Percentiles rank a stretch among this genome's conserved stretches.
Evolutionary conservation across 2,113 vertebrate species (phyloP).

Genomic region (Dunckerocampus dactyliophorus): DNA sequence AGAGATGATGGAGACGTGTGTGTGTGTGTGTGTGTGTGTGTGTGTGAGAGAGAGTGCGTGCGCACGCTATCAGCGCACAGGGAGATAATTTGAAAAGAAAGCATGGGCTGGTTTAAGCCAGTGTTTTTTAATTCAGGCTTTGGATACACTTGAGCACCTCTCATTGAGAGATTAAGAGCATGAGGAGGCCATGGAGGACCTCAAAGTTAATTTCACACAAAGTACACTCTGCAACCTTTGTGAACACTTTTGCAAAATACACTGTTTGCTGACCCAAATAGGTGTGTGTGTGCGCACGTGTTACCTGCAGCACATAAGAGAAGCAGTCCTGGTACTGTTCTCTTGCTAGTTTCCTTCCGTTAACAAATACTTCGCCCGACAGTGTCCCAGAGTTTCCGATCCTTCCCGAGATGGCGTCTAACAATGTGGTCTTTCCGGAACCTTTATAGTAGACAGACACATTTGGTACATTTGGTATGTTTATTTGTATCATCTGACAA

Average conservation of each 20-base stretch:
- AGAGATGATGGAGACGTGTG: constrained; percentile 14
- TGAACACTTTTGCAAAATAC: constrained; percentile 33
- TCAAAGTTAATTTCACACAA: constrained; percentile 60
- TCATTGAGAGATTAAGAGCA: constrained; percentile 66
- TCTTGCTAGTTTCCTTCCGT: constrained; percentile 78
- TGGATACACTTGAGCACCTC: constrained; percentile 73
- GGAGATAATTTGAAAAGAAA: constrained; percentile 63
- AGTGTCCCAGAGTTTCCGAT: constrained; percentile 73
- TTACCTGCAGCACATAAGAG: constrained; percentile 92
- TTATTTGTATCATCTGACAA: neutral
- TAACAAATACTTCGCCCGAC: constrained; percentile 82
- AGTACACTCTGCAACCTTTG: constrained; percentile 31
- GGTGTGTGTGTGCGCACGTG: neutral
- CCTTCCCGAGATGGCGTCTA: constrained; percentile 87
- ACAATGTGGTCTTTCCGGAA: constrained; percentile 90
- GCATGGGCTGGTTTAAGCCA: constrained; percentile 47
- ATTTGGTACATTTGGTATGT: too few species aligned
- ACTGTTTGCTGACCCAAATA: constrained; percentile 18
- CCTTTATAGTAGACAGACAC: constrained; percentile 64
- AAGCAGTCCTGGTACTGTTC: constrained; percentile 90
- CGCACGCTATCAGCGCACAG: constrained; percentile 57
- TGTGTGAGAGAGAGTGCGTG: constrained; percentile 14
- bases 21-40: constrained; percentile 20
- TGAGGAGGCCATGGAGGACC: constrained; percentile 60
- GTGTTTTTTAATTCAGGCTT: constrained; percentile 70